A percentile compares a stretch with the other conserved stretches of the same genome.
Conservation (phyloP, 2,113 vertebrate species). For the Callorhinus ursinus region DNA sequence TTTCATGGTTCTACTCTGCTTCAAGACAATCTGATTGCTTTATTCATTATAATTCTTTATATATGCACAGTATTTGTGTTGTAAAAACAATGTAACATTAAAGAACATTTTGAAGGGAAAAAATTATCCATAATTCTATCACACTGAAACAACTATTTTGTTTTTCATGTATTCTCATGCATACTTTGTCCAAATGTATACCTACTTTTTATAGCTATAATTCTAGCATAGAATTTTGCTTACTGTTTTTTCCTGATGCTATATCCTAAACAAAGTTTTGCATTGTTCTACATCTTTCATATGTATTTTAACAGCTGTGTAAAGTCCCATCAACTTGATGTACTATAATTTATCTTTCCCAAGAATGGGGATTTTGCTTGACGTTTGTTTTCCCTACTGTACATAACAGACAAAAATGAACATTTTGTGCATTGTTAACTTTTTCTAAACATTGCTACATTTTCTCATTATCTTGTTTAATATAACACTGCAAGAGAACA, state of each 20-base stretch:
- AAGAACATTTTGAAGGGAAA: slow-evolving; percentile 40
- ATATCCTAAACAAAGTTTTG: not conserved
- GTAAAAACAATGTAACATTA: not conserved
- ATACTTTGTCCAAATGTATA: slow-evolving; percentile 9
- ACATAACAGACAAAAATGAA: not conserved
- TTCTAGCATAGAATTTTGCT: not conserved
- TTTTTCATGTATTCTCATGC: not conserved
- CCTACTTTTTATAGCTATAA: slow-evolving; percentile 31
- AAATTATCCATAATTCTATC: not conserved
- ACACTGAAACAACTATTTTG: slow-evolving; percentile 32
- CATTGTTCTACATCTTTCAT: slow-evolving; percentile 7
- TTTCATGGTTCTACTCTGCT: not conserved
- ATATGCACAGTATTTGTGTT: not conserved
- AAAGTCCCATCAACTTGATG: not conserved
- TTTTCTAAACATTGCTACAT: slow-evolving; percentile 12
- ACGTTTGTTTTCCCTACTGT: not conserved
- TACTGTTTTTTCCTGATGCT: not conserved
- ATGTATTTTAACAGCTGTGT: not conserved
- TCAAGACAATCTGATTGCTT: slow-evolving; percentile 47
- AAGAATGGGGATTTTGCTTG: not conserved
- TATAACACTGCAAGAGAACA: not conserved
- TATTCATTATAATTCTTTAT: slow-evolving; percentile 35
- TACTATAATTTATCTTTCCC: not conserved
- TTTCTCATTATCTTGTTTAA: not conserved
- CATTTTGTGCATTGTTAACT: not conserved